Conservation (phyloP, 2,113 vertebrate genomes). For the Vimba vimba region DNA sequence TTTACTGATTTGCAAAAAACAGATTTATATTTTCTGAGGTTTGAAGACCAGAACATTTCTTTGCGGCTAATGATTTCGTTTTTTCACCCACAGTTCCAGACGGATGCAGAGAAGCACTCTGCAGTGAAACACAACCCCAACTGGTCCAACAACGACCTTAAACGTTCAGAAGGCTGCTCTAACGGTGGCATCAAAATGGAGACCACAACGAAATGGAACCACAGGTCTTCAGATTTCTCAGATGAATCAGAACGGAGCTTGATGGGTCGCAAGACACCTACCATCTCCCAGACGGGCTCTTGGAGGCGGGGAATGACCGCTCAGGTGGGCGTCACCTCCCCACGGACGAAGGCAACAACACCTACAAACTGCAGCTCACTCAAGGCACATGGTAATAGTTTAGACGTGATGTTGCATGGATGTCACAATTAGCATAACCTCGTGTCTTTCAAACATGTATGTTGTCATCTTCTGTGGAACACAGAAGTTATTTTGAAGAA, state of each 20-base stretch:
- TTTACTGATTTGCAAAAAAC: neutral
- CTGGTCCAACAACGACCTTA: conserved; percentile 82
- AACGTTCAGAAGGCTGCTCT: conserved; percentile 81
- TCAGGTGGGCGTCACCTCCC: conserved; percentile 75
- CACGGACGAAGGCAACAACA: conserved; percentile 76
- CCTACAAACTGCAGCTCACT: conserved; percentile 81
- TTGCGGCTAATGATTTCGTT: neutral
- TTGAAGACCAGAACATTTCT: neutral
- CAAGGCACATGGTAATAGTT: conserved; percentile 84
- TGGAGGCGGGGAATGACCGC: conserved; percentile 87
- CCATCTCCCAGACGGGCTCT: conserved; percentile 83
- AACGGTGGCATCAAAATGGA: conserved; percentile 86
- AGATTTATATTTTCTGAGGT: neutral
- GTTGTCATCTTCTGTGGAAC: neutral
- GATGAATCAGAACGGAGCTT: conserved; percentile 85
- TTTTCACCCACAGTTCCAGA: conserved; percentile 68
- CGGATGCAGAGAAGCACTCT: conserved; percentile 85
- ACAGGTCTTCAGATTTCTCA: conserved; percentile 84
- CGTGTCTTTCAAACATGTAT: neutral
- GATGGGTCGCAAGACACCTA: conserved; percentile 73
- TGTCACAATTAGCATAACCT: neutral
- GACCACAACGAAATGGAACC: conserved; percentile 81
- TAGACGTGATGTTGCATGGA: conserved; percentile 45
- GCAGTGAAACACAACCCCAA: conserved; percentile 78
- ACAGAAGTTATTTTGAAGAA: neutral